phyloP scores from a whole-genome alignment of 2,113 vertebrate genomes.

The Nyctereutes procyonoides region DNA sequence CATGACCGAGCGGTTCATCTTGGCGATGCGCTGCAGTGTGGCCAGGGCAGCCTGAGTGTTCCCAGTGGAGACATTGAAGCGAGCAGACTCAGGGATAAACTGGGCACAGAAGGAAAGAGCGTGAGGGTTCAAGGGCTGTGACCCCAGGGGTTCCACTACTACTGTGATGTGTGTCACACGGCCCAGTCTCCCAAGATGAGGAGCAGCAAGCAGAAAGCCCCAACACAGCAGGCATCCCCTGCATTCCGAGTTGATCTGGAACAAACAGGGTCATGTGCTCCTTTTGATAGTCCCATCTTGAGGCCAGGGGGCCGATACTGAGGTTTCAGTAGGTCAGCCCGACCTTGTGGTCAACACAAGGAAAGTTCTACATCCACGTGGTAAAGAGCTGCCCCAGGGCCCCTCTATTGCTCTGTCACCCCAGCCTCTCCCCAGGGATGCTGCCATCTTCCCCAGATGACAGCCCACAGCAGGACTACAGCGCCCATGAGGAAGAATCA shows the following conservation, averaged over 20 bases:
- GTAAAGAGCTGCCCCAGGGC: neutral
- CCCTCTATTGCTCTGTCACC: neutral
- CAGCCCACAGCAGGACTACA: neutral
- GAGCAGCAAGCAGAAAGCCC: fast-evolving
- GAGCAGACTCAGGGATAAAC: constrained; percentile 96
- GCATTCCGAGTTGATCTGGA: too few species aligned
- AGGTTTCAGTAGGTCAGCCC: neutral
- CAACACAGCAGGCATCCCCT: fast-evolving
- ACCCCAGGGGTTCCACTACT: fast-evolving
- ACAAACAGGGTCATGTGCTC: fast-evolving
- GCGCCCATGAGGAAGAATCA: fast-evolving
- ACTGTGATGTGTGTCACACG: fast-evolving
- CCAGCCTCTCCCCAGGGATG: neutral
- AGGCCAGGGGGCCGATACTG: fast-evolving
- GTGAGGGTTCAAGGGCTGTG: neutral
- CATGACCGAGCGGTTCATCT: constrained; percentile 87
- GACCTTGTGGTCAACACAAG: neutral
- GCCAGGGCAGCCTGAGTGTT: constrained; percentile 87
- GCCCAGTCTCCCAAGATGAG: neutral
- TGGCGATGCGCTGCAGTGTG: constrained; percentile 91
- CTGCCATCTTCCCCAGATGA: neutral
- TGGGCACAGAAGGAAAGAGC: constrained; percentile 74
- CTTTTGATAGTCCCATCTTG: neutral
- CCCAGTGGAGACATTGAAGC: constrained; percentile 92
- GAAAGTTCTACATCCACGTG: neutral